These are phyloP conservation scores for Formica aserva DNA, from an alignment of 2,888 invertebrate genomes.

Conservation along the genomic window DNA sequence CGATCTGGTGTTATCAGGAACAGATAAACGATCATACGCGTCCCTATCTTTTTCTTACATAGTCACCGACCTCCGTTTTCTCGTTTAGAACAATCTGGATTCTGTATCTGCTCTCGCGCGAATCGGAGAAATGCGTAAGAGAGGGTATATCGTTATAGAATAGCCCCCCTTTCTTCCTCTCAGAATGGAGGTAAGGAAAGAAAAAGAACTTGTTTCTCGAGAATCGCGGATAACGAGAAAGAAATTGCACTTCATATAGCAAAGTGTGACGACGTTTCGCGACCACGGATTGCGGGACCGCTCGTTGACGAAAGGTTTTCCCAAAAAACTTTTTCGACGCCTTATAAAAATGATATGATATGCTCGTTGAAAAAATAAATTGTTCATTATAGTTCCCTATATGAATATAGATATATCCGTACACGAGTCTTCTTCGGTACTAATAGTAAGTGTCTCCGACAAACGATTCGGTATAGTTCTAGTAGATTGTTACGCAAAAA, in stretches of 20 bases:
- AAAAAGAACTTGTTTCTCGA: constrained; percentile 49
- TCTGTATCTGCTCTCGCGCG: constrained; percentile 33
- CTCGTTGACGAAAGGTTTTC: constrained; percentile 69
- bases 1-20: constrained; percentile 46
- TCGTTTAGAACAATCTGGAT: constrained; percentile 41
- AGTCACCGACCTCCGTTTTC: background rate
- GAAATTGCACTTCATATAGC: constrained; percentile 57
- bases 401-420: constrained; percentile 84
- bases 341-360: constrained; percentile 86
- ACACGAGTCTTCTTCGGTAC: constrained; percentile 82
- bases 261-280: constrained; percentile 70
- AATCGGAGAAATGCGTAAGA: constrained; percentile 48
- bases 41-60: constrained; percentile 14
- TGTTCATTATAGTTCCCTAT: constrained; percentile 82
- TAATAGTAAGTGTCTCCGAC: constrained; percentile 75
- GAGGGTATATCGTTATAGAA: constrained; percentile 17
- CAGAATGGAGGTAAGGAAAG: constrained; percentile 30
- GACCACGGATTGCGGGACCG: constrained; percentile 63
- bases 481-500: constrained; percentile 73
- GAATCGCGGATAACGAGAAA: constrained; percentile 43
- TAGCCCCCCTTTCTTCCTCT: background rate
- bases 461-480: constrained; percentile 81
- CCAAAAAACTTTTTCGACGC: constrained; percentile 71
- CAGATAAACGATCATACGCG: constrained; percentile 42
- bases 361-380: constrained; percentile 86